Evolutionary conservation across 2,888 invertebrate genomes (phyloP).

Genomic region (Euclidia mi): DNA sequence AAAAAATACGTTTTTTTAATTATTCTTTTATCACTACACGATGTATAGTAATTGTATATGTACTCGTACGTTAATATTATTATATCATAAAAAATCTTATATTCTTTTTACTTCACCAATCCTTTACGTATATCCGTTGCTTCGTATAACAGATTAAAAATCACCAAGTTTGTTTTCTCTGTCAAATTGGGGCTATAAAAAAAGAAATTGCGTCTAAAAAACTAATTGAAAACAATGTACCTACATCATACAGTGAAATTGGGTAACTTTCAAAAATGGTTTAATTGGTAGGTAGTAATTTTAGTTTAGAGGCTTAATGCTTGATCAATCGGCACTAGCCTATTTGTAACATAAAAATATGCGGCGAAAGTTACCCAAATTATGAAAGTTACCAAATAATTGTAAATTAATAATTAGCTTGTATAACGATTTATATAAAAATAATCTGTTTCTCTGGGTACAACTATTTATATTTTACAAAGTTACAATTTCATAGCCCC

Average conservation of each 20-base stretch:
- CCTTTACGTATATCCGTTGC: slow-evolving; percentile 88
- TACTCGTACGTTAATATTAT: slow-evolving; percentile 56
- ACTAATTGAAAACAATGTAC: too few species aligned
- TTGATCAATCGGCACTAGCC: too few species aligned
- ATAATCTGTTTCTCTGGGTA: too few species aligned
- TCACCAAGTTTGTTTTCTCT: slow-evolving; percentile 55
- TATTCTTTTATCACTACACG: slow-evolving; percentile 56
- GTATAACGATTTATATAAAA: too few species aligned
- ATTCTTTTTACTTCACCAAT: slow-evolving; percentile 68
- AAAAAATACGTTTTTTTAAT: slow-evolving; percentile 71
- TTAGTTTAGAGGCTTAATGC: too few species aligned
- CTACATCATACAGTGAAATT: too few species aligned
- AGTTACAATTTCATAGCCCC: slow-evolving; percentile 30
- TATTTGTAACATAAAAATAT: too few species aligned
- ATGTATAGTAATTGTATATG: slow-evolving; percentile 61
- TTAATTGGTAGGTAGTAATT: too few species aligned
- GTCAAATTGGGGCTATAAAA: slow-evolving; percentile 21
- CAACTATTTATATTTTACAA: background rate
- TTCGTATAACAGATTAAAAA: slow-evolving; percentile 74
- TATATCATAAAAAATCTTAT: slow-evolving; percentile 58
- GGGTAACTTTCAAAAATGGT: too few species aligned
- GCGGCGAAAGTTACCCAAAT: too few species aligned
- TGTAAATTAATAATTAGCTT: too few species aligned
- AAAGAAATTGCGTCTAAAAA: background rate
- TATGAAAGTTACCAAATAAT: too few species aligned